phyloP scores from a whole-genome alignment of 2,888 invertebrate species.

The Axea sp. region DNA sequence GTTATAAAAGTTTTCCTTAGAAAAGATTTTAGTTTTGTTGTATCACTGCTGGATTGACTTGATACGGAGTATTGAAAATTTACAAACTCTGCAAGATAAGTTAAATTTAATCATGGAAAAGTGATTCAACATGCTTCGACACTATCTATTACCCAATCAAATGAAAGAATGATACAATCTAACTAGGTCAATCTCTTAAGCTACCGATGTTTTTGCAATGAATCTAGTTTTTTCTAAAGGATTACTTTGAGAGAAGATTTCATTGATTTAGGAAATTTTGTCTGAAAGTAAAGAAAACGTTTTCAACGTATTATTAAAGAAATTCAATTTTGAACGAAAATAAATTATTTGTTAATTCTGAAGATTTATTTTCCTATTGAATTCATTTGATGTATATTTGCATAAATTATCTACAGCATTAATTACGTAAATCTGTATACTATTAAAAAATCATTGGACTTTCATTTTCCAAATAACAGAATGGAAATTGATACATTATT shows the following conservation, averaged over 20 bases:
- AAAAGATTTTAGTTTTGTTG: conserved; percentile 4
- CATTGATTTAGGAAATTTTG: not conserved
- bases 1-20: no score
- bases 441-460: no score
- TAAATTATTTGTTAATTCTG: no score
- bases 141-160: conserved; percentile 24
- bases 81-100: conserved; percentile 25
- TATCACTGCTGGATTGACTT: conserved; percentile 25
- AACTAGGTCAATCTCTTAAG: conserved; percentile 29
- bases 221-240: conserved; percentile 18
- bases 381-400: no score
- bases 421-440: no score
- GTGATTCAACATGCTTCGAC: conserved; percentile 14
- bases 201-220: conserved; percentile 21
- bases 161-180: conserved; percentile 33
- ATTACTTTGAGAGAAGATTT: not conserved
- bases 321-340: not conserved
- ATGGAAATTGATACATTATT: conserved; percentile 32
- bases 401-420: no score
- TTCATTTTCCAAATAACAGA: no score
- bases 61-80: conserved; percentile 24
- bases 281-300: not conserved
- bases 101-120: conserved; percentile 23
- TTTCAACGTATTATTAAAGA: no score
- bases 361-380: no score